Evolutionary conservation across 2,113 vertebrate species (phyloP), one percentile per base, ranked within the genome.

Genomic region (Leiothrix lutea): DNA sequence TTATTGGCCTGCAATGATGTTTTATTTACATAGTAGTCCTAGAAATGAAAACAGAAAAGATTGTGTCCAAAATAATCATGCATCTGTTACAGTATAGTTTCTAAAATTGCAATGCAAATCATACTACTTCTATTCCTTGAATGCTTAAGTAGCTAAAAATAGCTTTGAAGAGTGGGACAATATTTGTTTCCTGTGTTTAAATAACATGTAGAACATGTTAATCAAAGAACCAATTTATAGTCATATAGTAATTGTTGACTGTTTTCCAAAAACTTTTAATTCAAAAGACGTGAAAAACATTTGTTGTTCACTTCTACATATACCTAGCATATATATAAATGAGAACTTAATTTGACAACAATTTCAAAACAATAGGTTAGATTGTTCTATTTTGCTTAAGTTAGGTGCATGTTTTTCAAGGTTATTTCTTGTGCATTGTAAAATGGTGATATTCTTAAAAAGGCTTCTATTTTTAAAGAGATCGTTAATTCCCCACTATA

Each of bases 21-120:
- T 93, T 95, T 95, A 88, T 95, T 95, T 96, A 86, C 47, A 54
- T 38, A 83, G 75, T 70, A 42, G 60, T 77, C 31, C 50, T 86
- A 83, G 67, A 88, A 73, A 21, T 83, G 79, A 94, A 90, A 94
- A 73, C 58, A 95, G 67, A 73, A 48, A 82, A 88, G 50, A 83
- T 58, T 90, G 81, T 91, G 71, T 60, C 82, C 88, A 92, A 90
- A 93, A 93, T 82, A 92, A 82, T 92, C 38, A 8, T 51, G 33
- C 2, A 6, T 93, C 75, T 90, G 75, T 83, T 90, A 64, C 26
- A 44, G 22, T 77, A 47, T 73, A 66, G 35, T 83, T 93, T 94
- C 17, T 88, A 35, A 86, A 96, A 78, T 54, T 79, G 23, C 54
- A 18, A 47, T 88, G n/a, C 57, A 95, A 90, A 92, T 88, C 58